Base-by-base conservation (phyloP, 2,113 vertebrate genomes). In the Campylorhamphus procurvoides region DNA sequence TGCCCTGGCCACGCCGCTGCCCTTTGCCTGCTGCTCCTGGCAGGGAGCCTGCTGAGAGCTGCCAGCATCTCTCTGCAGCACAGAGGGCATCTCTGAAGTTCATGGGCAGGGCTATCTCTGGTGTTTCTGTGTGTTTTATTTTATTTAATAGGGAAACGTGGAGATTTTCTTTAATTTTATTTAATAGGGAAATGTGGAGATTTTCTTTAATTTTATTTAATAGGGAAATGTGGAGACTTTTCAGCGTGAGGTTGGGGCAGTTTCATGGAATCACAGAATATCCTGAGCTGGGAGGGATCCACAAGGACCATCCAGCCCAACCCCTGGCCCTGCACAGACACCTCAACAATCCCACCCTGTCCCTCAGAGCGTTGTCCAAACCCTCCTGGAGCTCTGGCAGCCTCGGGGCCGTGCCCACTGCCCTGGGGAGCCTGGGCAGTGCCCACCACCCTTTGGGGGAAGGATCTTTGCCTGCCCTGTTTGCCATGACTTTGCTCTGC, bases 71-170 rank as follows among this genome's bases (percentile, higher is more conserved):
- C 52, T 25, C 52, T 15, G 33, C 78, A 29, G 74, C 82, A 46
- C 11, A 3, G 59, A 24, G 52, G 17, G 52, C 8, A 33, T 1
- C 25, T n/a, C 74, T 24, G 2, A 1, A 1, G 11, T 27, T 17
- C 10, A 7, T 1, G 14, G 62, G 10, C 33, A 59, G 42, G 3
- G 24, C 7, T 12, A 2, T 18, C 56, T 29, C 42, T 49, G 9
- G 7, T 33, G 0, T 14, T 52, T 35, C 7, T 4, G 47, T 31
- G 31, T 46, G 9, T 7, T 71, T 37, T 12, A 31, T 53, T 46
- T 25, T 6, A 29, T 11, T 39, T 3, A 1, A 1, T 3, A 67
- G 19, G 62, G 47, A 59, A 49, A 62, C 0, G 29, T 0, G 1
- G 25, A 31, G 37, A 35, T 14, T 33, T 84, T 56, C 37, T 37